Conservation (phyloP, 2,113 vertebrate species). For the Ailuropoda melanoleuca region DNA sequence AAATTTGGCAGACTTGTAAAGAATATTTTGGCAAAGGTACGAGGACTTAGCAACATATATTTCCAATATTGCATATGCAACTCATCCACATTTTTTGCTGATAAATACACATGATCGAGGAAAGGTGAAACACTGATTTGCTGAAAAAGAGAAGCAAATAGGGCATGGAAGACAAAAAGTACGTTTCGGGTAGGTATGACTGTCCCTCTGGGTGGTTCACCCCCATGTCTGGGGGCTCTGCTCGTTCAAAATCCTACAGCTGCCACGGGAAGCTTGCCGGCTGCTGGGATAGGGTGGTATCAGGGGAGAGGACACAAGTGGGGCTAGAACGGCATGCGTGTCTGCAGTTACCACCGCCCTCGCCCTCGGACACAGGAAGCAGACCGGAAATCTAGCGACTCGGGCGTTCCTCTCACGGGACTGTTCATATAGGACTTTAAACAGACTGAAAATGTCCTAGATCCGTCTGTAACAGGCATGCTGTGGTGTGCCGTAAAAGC, state of each 20-base stretch:
- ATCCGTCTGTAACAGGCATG: rapidly evolving
- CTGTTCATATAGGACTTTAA: background rate
- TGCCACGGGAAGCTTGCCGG: rapidly evolving
- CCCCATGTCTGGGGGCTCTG: rapidly evolving
- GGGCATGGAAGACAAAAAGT: rapidly evolving
- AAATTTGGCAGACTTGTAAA: background rate
- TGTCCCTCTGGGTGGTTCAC: rapidly evolving
- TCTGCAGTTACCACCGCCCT: too few relatives aligned
- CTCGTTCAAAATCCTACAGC: background rate
- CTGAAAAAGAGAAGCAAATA: background rate
- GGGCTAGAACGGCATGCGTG: background rate
- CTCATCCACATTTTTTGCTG: background rate
- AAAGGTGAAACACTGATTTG: background rate
- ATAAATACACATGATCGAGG: rapidly evolving
- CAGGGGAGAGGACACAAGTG: background rate
- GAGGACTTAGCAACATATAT: too few relatives aligned
- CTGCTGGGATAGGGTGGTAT: rapidly evolving
- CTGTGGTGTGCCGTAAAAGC: background rate
- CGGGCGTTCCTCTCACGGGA: background rate
- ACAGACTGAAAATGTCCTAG: background rate
- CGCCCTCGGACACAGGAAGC: too few relatives aligned
- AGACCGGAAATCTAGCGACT: too few relatives aligned
- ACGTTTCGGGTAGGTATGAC: background rate
- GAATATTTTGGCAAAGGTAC: background rate
- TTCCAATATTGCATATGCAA: background rate